phyloP scores from a whole-genome alignment of 2,113 vertebrate genomes.

The Naja naja region DNA sequence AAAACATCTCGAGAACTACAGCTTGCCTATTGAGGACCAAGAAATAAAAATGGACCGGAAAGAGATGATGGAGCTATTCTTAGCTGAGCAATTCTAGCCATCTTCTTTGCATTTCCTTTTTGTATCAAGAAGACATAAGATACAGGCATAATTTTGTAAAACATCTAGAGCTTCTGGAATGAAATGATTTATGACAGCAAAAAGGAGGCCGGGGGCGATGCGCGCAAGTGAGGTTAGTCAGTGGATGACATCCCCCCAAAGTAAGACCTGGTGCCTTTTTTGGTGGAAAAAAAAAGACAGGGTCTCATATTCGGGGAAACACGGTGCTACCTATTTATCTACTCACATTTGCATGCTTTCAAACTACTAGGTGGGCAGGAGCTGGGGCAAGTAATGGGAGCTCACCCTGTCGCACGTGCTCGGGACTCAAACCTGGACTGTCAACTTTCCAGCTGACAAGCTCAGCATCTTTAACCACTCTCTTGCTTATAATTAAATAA shows the following conservation, averaged over 20 bases:
- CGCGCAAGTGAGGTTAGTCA: too few relatives aligned
- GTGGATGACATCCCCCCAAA: too few relatives aligned
- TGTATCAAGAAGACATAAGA: background rate
- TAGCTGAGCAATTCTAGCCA: background rate
- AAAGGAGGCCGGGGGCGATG: too few relatives aligned
- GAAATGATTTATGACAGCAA: background rate
- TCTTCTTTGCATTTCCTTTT: background rate
- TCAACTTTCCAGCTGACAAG: background rate
- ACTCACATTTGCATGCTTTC: background rate
- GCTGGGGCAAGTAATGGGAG: background rate
- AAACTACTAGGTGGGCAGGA: background rate
- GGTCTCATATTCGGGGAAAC: too few relatives aligned
- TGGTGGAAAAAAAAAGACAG: too few relatives aligned
- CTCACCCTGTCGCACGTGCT: background rate
- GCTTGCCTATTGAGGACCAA: background rate
- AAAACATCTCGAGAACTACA: background rate
- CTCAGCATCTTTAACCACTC: background rate
- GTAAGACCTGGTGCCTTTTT: too few relatives aligned
- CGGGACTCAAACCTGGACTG: background rate
- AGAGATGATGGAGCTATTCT: background rate
- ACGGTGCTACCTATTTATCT: background rate
- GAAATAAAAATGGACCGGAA: background rate
- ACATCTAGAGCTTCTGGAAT: background rate
- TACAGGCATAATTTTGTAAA: background rate
- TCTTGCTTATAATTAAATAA: background rate